Evolutionary conservation across 1,140 invertebrate species (phyloP).

Genomic region (Aricia agestis): DNA sequence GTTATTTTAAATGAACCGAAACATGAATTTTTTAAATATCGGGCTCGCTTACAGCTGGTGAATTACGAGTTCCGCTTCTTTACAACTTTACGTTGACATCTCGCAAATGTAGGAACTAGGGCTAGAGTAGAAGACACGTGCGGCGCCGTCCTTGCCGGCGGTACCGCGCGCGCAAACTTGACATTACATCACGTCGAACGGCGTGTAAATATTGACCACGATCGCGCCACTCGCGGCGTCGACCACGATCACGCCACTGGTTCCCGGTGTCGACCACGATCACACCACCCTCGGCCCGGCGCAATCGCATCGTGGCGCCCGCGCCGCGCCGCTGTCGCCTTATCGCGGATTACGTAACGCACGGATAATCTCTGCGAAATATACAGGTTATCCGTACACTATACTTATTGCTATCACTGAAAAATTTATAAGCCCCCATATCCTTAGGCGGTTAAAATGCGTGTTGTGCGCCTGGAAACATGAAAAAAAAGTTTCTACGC

Average conservation of each 20-base stretch:
- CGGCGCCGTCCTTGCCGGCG: slow-evolving; percentile 43
- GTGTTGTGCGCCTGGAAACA: no score
- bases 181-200: slow-evolving; percentile 58
- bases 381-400: neutral
- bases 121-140: neutral
- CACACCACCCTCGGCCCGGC: slow-evolving; percentile 49
- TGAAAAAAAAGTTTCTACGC: no score
- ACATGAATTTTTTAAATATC: no score
- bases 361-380: neutral
- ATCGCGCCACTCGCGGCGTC: slow-evolving; percentile 52
- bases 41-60: no score
- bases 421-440: neutral
- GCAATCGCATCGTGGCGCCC: slow-evolving; percentile 39
- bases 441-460: no score
- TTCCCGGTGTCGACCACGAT: slow-evolving; percentile 55
- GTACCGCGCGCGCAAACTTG: slow-evolving; percentile 46
- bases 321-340: neutral
- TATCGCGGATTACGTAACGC: neutral
- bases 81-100: no score
- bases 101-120: neutral
- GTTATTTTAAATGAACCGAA: no score
- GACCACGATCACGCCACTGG: slow-evolving; percentile 59
- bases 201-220: slow-evolving; percentile 68
- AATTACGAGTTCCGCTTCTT: no score
- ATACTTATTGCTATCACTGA: neutral